Conservation (phyloP, 2,797 vertebrate species). For the Halcyon leucocephala region DNA sequence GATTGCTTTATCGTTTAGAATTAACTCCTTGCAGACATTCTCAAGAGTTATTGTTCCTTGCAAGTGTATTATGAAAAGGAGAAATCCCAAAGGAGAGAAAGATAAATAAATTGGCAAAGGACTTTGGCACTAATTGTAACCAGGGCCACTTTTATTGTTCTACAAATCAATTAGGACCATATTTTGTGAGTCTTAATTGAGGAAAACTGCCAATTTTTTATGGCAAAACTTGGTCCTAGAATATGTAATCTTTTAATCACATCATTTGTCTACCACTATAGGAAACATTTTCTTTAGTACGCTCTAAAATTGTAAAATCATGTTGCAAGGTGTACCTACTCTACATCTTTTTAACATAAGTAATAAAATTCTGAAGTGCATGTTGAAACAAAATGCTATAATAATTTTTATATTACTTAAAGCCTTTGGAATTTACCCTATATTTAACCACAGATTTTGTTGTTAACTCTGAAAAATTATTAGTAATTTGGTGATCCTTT, state of each 20-base stretch:
- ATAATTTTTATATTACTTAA: not conserved
- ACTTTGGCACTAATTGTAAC: constrained; percentile 22
- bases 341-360: not conserved
- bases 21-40: constrained; percentile 52
- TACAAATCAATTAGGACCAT: constrained; percentile 39
- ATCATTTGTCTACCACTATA: not conserved
- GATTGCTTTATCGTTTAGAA: constrained; percentile 53
- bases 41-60: constrained; percentile 53
- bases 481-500: not conserved
- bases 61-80: constrained; percentile 44
- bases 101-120: constrained; percentile 40
- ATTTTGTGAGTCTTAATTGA: constrained; percentile 32
- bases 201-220: not conserved
- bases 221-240: not conserved
- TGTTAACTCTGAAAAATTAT: not conserved
- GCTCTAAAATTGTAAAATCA: not conserved
- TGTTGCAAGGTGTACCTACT: not conserved
- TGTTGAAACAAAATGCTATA: not conserved
- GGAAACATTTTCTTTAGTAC: not conserved
- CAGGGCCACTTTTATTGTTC: constrained; percentile 22
- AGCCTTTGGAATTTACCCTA: not conserved
- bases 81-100: constrained; percentile 42
- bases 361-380: not conserved
- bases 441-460: not conserved
- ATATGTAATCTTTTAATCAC: not conserved